A percentile compares a stretch with the other conserved stretches of the same genome.
Evolutionary conservation across 1,140 invertebrate genomes (phyloP).

Genomic region (Chironomus tepperi): DNA sequence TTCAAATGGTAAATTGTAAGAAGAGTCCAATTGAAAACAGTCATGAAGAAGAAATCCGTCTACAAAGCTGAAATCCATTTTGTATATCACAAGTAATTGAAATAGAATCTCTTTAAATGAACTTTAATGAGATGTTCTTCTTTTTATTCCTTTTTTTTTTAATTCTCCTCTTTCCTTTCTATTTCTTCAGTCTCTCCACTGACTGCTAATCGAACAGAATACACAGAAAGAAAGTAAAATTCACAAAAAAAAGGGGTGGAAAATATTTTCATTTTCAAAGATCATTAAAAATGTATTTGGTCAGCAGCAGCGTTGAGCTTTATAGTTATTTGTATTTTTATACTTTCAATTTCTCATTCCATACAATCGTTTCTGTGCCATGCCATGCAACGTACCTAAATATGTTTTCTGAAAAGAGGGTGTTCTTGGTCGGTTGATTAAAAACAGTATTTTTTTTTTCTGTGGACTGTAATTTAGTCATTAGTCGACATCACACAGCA

Average conservation of each 20-base stretch:
- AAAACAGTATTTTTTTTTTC: neutral
- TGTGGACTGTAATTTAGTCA: slow-evolving; percentile 23
- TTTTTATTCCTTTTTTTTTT: no score
- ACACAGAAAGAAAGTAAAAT: no score
- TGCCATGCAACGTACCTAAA: neutral
- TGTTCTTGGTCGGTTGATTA: slow-evolving; percentile 3
- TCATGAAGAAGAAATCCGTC: no score
- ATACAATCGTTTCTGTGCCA: neutral
- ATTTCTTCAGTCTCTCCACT: no score
- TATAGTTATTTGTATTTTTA: slow-evolving; percentile 15
- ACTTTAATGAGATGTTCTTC: no score
- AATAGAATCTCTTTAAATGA: no score
- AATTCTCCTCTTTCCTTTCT: no score
- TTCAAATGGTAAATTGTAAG: no score
- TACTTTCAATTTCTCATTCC: slow-evolving; percentile 3
- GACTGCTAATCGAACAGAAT: no score
- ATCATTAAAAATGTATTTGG: slow-evolving; percentile 9
- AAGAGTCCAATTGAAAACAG: no score
- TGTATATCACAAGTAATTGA: no score
- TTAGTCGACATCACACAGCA: neutral
- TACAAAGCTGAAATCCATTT: no score
- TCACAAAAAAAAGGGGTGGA: neutral
- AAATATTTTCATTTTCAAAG: neutral
- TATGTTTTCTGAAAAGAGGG: slow-evolving; percentile 1
- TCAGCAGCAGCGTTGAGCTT: slow-evolving; percentile 11